phyloP scores from a whole-genome alignment of 2,797 vertebrate genomes.

The Lacerta bilineata region DNA sequence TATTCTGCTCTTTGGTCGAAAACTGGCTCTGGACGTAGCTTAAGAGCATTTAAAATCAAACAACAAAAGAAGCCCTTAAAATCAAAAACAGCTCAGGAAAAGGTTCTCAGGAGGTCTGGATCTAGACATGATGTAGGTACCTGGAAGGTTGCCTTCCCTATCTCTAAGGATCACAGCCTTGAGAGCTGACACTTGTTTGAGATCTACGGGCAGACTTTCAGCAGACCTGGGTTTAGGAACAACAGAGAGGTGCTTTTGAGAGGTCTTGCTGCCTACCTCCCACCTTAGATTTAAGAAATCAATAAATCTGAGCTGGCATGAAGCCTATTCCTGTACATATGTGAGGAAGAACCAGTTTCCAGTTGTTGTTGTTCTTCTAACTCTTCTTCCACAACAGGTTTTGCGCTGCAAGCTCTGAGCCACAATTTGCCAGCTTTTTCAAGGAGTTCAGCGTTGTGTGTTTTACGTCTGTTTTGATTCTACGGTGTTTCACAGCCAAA shows the following conservation, averaged over 20 bases:
- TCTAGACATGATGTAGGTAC: background rate
- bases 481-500: slow-evolving; percentile 2
- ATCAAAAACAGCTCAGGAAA: no score
- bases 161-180: background rate
- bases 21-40: background rate
- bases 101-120: no score
- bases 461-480: background rate
- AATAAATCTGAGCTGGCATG: background rate
- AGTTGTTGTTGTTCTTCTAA: background rate
- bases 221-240: no score
- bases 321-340: background rate
- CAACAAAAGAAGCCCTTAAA: no score
- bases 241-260: background rate
- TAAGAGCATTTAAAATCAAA: no score
- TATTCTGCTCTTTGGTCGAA: background rate
- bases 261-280: no score
- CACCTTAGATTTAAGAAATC: background rate
- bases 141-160: background rate
- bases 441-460: background rate
- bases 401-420: background rate
- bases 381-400: background rate
- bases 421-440: background rate
- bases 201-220: no score
- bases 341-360: background rate
- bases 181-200: background rate